These are phyloP conservation scores for Sphaeridia pumilis DNA, from an alignment of 2,888 invertebrate genomes.

Conservation along the genomic window DNA sequence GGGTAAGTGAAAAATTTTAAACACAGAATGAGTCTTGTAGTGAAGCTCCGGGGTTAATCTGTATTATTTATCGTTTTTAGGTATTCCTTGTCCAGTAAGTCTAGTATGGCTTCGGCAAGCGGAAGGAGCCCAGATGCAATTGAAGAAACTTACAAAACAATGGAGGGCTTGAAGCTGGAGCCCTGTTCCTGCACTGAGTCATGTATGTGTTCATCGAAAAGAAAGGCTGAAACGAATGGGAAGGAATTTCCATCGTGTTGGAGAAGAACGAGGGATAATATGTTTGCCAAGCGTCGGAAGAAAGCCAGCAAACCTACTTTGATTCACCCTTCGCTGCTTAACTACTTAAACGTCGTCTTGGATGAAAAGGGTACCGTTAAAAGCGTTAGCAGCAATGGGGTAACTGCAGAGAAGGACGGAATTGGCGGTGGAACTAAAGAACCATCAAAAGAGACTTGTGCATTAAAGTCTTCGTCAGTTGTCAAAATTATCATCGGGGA, in stretches of 20 bases:
- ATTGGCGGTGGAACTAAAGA: neutral
- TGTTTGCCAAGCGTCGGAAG: constrained; percentile 16
- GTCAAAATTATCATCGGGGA: neutral
- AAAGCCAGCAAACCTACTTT: neutral
- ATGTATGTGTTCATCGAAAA: neutral
- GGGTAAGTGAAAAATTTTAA: too few species aligned
- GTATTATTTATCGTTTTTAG: too few species aligned
- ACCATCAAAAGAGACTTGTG: neutral
- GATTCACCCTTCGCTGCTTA: neutral
- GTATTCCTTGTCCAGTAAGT: too few species aligned
- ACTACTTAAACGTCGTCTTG: neutral
- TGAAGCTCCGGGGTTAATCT: too few species aligned
- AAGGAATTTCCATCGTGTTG: constrained; percentile 24
- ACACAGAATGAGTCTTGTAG: too few species aligned
- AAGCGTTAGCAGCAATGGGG: neutral
- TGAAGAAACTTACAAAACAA: neutral
- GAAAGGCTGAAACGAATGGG: neutral
- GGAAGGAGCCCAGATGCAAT: neutral
- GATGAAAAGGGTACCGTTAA: too few species aligned
- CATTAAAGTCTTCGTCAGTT: neutral
- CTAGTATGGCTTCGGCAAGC: neutral
- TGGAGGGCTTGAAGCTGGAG: constrained; percentile 11
- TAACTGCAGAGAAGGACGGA: neutral
- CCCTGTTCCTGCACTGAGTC: neutral
- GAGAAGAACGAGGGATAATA: constrained; percentile 22